Percentiles rank a stretch among this genome's conserved stretches.
Evolutionary conservation across 2,888 invertebrate genomes (phyloP).

Genomic region (Stenotaenia linearis): DNA sequence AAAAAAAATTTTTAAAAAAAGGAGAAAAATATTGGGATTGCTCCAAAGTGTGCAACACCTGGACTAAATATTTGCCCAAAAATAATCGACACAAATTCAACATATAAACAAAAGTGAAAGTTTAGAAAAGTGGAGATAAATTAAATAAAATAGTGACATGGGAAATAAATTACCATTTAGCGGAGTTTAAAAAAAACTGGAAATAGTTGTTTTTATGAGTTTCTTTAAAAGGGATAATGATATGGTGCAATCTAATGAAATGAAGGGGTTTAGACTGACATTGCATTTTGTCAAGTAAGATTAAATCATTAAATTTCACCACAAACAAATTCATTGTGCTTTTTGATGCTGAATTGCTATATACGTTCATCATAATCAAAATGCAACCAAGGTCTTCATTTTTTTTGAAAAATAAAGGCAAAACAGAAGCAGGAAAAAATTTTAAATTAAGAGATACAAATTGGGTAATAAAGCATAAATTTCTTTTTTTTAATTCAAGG

Average conservation of each 20-base stretch:
- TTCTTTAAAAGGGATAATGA: conserved; percentile 5
- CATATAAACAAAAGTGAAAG: neutral
- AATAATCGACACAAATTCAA: conserved; percentile 10
- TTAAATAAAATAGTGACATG: neutral
- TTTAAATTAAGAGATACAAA: neutral
- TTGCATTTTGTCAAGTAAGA: neutral
- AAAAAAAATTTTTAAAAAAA: neutral
- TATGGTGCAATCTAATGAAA: neutral
- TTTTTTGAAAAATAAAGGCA: too few species aligned
- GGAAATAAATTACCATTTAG: neutral
- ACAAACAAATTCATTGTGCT: neutral
- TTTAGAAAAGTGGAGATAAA: neutral
- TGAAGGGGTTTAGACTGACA: neutral
- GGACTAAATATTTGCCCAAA: neutral
- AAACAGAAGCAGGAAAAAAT: neutral
- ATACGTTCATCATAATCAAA: neutral
- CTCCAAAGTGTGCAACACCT: conserved; percentile 10
- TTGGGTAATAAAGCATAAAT: neutral
- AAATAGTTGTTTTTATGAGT: neutral
- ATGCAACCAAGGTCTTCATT: neutral
- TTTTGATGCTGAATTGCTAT: neutral
- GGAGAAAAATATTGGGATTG: neutral
- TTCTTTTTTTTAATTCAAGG: too few species aligned
- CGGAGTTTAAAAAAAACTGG: neutral
- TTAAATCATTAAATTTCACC: neutral